Percentiles rank a stretch among this genome's conserved stretches.
phyloP scores from a whole-genome alignment of 2,888 invertebrate species.

The Notocelia uddmanniana region DNA sequence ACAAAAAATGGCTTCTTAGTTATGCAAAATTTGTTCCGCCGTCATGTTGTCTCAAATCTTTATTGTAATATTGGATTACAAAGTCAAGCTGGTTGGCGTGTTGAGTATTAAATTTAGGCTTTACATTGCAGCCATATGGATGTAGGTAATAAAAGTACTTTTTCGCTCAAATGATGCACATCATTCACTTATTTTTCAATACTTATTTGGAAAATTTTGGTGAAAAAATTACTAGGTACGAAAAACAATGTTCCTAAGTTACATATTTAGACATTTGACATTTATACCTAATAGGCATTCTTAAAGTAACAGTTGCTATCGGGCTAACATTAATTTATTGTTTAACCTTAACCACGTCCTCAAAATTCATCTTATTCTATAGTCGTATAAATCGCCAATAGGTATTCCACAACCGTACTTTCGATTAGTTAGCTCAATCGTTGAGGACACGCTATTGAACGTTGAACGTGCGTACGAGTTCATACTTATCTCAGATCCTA shows the following conservation, averaged over 20 bases:
- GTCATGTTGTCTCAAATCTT: conserved; percentile 13
- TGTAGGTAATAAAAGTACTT: background rate
- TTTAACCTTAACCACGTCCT: too few species aligned
- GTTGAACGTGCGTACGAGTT: conserved; percentile 16
- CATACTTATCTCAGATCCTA: conserved; percentile 13
- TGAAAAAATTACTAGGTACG: too few species aligned
- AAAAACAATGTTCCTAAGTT: too few species aligned
- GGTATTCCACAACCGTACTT: background rate
- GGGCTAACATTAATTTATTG: too few species aligned
- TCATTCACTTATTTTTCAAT: too few species aligned
- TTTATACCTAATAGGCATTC: too few species aligned
- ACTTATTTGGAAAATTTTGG: too few species aligned
- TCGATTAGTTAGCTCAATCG: conserved; percentile 14
- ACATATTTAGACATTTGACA: too few species aligned
- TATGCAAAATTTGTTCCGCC: conserved; percentile 4
- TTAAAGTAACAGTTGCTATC: too few species aligned
- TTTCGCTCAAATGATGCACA: too few species aligned
- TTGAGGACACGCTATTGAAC: background rate
- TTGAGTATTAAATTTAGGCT: background rate
- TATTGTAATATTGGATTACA: conserved; percentile 11
- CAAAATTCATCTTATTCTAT: background rate
- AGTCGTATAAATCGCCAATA: background rate
- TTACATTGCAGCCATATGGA: background rate
- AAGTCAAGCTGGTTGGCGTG: conserved; percentile 1
- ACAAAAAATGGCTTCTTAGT: conserved; percentile 2